phyloP scores from a whole-genome alignment of 2,888 invertebrate species.

The Halictus quadricinctus region DNA sequence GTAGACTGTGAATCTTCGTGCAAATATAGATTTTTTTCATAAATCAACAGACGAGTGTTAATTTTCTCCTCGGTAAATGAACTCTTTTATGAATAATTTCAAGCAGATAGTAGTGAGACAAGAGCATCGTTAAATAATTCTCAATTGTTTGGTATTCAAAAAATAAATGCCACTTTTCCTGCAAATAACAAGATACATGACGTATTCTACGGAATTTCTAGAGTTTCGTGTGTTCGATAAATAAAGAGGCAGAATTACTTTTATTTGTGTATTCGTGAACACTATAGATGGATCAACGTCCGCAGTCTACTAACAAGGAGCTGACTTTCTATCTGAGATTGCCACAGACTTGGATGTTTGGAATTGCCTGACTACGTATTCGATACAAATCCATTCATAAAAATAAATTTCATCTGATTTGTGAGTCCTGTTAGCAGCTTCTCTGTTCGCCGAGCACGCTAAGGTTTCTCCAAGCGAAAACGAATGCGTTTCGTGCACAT shows the following conservation, averaged over 20 bases:
- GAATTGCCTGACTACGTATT: neutral
- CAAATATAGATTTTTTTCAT: neutral
- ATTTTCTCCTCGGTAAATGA: neutral
- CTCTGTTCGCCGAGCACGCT: no score
- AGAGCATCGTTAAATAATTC: neutral
- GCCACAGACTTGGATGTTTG: neutral
- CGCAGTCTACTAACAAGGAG: neutral
- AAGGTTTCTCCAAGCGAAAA: neutral
- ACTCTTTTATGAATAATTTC: neutral
- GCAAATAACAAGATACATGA: neutral
- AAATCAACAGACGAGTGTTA: no score
- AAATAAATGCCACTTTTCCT: neutral
- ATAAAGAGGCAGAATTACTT: neutral
- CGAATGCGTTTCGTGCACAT: neutral
- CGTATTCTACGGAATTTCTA: neutral
- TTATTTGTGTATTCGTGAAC: neutral
- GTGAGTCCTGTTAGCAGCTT: neutral
- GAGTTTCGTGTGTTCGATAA: neutral
- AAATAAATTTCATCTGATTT: slow-evolving; percentile 18
- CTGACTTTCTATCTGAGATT: neutral
- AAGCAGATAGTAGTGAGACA: neutral
- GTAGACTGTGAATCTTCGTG: neutral
- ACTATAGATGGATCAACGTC: neutral
- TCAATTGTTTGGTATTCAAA: neutral
- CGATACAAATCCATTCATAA: slow-evolving; percentile 1